Conservation (phyloP, 2,888 invertebrate species). For the Mimachlamys varia region DNA sequence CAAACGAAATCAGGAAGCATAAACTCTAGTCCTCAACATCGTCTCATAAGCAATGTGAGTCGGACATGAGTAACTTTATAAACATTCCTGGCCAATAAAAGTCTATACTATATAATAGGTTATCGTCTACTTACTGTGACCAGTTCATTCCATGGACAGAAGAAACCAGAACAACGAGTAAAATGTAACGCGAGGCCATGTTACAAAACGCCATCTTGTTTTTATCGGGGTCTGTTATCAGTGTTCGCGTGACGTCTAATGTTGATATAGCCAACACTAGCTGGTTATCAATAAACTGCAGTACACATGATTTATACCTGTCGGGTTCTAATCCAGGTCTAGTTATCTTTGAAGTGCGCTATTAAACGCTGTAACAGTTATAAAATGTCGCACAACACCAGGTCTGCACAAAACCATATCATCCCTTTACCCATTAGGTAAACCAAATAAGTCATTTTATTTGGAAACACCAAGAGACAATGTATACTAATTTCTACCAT, state of each 20-base stretch:
- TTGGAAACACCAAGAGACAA: neutral
- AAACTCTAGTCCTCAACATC: too few species aligned
- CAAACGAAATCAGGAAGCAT: too few species aligned
- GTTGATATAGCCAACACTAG: neutral
- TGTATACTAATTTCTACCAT: too few species aligned
- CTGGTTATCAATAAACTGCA: neutral
- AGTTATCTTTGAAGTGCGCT: neutral
- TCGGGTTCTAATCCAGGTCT: neutral
- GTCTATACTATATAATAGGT: neutral
- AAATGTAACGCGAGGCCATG: neutral
- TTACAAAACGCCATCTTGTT: neutral
- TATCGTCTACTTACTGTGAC: conserved; percentile 6
- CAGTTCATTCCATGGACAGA: neutral
- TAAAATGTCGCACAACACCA: neutral
- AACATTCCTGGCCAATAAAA: too few species aligned
- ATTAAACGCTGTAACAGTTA: neutral
- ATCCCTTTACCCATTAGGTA: neutral
- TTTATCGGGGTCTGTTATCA: neutral
- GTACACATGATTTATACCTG: neutral
- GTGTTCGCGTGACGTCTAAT: neutral
- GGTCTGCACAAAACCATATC: neutral
- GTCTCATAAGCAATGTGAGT: too few species aligned
- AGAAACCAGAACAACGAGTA: neutral
- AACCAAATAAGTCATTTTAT: neutral
- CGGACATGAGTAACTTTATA: too few species aligned